Base-by-base conservation (phyloP, 92 coral and sea anemone genomes). In the Actinernus sp. region DNA sequence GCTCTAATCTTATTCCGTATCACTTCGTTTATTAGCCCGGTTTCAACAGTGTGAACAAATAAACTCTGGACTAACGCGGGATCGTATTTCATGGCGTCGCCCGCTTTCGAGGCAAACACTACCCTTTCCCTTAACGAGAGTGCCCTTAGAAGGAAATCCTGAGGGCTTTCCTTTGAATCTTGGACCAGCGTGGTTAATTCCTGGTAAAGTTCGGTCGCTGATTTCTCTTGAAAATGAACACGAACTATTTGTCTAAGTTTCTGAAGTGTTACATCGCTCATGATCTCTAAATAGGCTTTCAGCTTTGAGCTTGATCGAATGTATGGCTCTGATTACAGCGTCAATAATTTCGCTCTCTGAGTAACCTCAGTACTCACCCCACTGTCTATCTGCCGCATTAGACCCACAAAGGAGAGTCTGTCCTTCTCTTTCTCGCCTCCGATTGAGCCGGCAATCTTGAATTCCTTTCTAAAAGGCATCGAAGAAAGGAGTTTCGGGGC, bases 11-110 rank as follows among this genome's bases (percentile, higher is more conserved):
- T 78, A 34, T 52, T 78, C 38, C 70, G 65, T 41, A 77, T 67
- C 21, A 68, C 41, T 46, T 77, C 84, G 4, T 76, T 85, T 40
- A 61, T 74, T 12, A 62, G 43, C 12, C 81, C 81, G 16, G 81
- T 80, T 31, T 71, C 74, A 10, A 61, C 47, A 5, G 67, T 50
- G 28, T 71, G 74, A 11, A 55, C 46, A 61, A 80, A 80, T 31
- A 80, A 40, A 36, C 40, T 24, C 26, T 71, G 46, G 24, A 75
- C 83, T 8, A 76, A 51, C 18, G 24, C 16, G 2, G 74, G 49
- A 43, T 76, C 75, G 41, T 76, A 78, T 58, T 78, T 58, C 72
- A 69, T 63, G 38, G 53, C 24, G 24, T 69, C 63, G 38, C 33
- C 73, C n/a, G n/a, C n/a, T 55, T 75, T 55, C 2, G 74, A 65